Evolutionary conservation across 1,140 invertebrate species (phyloP).

Genomic region (Heterodera schachtii): DNA sequence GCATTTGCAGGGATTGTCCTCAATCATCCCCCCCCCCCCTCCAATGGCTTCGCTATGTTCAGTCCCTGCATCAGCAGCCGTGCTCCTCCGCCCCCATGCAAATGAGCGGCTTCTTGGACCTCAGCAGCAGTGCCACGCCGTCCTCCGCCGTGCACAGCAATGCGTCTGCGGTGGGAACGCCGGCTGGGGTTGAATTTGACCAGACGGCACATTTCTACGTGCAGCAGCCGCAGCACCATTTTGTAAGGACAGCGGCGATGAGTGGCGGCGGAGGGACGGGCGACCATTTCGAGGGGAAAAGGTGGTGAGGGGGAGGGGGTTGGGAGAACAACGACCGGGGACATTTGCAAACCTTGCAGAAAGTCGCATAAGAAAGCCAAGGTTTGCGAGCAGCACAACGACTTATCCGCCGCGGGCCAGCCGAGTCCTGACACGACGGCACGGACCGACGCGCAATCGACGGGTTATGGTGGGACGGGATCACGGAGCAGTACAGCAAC

Average conservation of each 20-base stretch:
- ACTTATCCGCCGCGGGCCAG: background rate
- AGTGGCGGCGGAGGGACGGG: background rate
- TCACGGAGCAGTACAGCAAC: slow-evolving; percentile 13
- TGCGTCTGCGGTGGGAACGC: background rate
- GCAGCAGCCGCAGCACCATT: background rate
- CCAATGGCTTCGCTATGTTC: background rate
- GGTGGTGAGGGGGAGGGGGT: background rate
- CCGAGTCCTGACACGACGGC: slow-evolving; percentile 21
- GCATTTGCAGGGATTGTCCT: too few relatives aligned
- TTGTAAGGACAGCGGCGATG: slow-evolving; percentile 13
- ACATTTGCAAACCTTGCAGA: background rate
- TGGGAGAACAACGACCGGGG: background rate
- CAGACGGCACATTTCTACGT: slow-evolving; percentile 5
- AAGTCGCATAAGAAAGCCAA: slow-evolving; percentile 5
- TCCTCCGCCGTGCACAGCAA: background rate
- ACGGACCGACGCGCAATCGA: background rate
- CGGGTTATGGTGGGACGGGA: background rate
- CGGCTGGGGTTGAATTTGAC: slow-evolving; percentile 8
- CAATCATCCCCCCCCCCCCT: too few relatives aligned
- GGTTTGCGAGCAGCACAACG: background rate
- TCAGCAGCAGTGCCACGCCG: background rate
- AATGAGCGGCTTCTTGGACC: slow-evolving; percentile 16
- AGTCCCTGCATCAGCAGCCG: slow-evolving; percentile 8
- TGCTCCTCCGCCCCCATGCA: background rate
- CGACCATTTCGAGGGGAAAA: background rate